Evolutionary conservation across 2,113 vertebrate species (phyloP).

Genomic region (Atrichornis clamosus): DNA sequence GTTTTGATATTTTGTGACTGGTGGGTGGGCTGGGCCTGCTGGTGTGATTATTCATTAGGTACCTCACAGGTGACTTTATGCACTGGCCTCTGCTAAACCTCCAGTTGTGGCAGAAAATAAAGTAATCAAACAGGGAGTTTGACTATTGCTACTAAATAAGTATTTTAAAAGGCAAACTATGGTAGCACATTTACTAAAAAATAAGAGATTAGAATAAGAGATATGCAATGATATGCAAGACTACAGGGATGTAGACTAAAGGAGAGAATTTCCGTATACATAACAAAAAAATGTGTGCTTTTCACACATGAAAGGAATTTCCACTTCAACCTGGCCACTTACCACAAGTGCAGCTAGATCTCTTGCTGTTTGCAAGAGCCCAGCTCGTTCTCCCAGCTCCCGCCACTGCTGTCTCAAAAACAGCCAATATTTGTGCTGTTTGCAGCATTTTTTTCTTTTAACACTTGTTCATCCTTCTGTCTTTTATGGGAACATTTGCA

Average conservation of each 20-base stretch:
- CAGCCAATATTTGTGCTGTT: not conserved
- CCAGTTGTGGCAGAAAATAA: not conserved
- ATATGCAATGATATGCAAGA: not conserved
- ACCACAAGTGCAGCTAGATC: not conserved
- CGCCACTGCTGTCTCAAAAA: not conserved
- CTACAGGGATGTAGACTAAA: not conserved
- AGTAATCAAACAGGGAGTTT: not conserved
- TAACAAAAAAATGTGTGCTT: not conserved
- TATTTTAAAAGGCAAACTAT: not conserved
- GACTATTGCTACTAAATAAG: not conserved
- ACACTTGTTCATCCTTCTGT: not conserved
- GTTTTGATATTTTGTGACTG: not conserved
- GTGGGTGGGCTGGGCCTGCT: not conserved
- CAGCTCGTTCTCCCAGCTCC: not conserved
- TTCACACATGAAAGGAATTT: not conserved
- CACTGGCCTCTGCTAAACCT: not conserved
- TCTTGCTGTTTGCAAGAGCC: rapidly evolving
- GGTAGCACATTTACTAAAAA: not conserved
- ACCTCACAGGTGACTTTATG: not conserved
- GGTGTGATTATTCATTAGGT: not conserved
- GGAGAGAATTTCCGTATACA: not conserved
- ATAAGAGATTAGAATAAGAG: not conserved
- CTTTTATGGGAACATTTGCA: not conserved
- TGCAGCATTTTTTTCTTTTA: not conserved
- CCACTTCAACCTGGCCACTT: not conserved